Percentiles rank a stretch among this genome's conserved stretches.
Conservation (phyloP, 2,888 invertebrate genomes). For the Cremastobaeus sp. region DNA sequence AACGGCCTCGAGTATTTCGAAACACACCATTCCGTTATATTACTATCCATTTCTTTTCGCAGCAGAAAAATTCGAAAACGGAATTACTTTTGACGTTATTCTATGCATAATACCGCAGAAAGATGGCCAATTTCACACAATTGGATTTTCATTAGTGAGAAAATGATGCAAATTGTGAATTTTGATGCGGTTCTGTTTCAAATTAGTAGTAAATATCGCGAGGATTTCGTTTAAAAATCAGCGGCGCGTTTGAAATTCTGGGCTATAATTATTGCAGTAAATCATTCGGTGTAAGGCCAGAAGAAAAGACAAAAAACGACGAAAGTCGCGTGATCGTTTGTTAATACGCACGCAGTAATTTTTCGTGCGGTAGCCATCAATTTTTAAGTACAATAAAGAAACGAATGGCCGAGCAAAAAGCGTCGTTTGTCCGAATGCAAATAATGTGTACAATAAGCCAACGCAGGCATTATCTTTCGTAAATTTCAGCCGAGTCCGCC, state of each 20-base stretch:
- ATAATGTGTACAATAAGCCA: constrained; percentile 47
- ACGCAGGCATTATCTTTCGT: constrained; percentile 40
- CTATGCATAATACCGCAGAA: constrained; percentile 41
- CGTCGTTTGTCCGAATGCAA: constrained; percentile 44
- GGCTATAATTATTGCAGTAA: background rate
- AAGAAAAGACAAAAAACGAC: constrained; percentile 8
- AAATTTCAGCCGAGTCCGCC: constrained; percentile 34
- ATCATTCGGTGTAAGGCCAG: background rate
- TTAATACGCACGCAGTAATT: constrained; percentile 25
- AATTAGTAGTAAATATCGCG: no score
- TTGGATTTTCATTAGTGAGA: no score
- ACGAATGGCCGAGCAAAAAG: constrained; percentile 39
- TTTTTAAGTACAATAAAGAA: constrained; percentile 55
- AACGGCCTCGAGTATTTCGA: constrained; percentile 68
- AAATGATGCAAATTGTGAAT: no score
- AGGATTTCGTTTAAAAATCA: no score
- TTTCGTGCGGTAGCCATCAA: constrained; percentile 35
- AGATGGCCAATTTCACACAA: no score
- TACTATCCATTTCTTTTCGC: constrained; percentile 54
- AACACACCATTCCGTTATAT: constrained; percentile 45
- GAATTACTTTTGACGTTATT: constrained; percentile 29
- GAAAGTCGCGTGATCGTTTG: constrained; percentile 5
- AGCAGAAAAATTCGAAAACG: constrained; percentile 27
- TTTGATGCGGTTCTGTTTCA: no score
- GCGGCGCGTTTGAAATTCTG: no score